Conservation (phyloP, 2,113 vertebrate species). For the Sinosuthora webbiana region DNA sequence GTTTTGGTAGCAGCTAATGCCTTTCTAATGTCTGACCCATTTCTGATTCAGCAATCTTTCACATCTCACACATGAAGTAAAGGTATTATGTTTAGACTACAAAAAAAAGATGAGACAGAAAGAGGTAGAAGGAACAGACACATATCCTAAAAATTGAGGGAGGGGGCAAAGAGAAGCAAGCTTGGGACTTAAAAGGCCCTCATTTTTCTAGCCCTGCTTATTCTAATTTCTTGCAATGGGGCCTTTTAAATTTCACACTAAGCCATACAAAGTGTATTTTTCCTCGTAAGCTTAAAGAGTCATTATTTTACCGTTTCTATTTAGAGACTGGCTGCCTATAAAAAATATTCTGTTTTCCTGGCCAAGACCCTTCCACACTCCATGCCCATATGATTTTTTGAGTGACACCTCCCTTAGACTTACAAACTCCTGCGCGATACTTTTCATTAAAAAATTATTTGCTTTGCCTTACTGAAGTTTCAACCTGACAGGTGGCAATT, state of each 20-base stretch:
- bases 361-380: conserved; percentile 26
- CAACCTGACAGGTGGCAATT: conserved; percentile 58
- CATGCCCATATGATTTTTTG: conserved; percentile 24
- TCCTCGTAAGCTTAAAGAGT: conserved; percentile 20
- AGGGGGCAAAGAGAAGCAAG: background rate
- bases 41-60: conserved; percentile 67
- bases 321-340: background rate
- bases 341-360: conserved; percentile 30
- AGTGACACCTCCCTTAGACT: conserved; percentile 60
- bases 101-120: background rate
- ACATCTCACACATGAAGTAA: conserved; percentile 44
- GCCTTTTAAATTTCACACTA: conserved; percentile 25
- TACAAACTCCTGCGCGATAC: conserved; percentile 24
- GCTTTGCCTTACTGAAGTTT: conserved; percentile 63
- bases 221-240: background rate
- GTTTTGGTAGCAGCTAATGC: conserved; percentile 79
- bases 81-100: conserved; percentile 59
- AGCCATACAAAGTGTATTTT: background rate
- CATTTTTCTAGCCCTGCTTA: background rate
- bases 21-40: conserved; percentile 72
- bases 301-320: background rate
- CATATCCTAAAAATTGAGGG: background rate
- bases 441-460: conserved; percentile 66
- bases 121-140: background rate
- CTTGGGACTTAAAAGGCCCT: background rate